phyloP scores from a whole-genome alignment of 2,113 vertebrate genomes.

The Brachyhypopomus gauderio region DNA sequence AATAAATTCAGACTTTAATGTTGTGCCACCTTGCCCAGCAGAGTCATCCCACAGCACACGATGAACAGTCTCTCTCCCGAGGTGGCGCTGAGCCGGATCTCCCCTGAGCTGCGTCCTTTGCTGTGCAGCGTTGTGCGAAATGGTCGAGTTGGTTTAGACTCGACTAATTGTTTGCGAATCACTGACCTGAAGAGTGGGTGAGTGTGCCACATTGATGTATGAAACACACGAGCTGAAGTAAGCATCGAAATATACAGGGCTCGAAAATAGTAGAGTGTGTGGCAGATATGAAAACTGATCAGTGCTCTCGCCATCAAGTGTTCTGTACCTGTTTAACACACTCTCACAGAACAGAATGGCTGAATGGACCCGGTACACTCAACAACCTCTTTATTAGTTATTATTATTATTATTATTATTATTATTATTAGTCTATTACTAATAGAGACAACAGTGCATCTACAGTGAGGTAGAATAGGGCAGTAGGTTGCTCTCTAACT shows the following conservation, averaged over 20 bases:
- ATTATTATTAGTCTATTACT: too few relatives aligned
- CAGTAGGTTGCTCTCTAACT: background rate
- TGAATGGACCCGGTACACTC: too few relatives aligned
- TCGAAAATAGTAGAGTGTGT: background rate
- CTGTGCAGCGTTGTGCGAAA: slow-evolving; percentile 93
- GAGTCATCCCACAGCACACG: slow-evolving; percentile 45
- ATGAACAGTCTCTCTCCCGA: slow-evolving; percentile 90
- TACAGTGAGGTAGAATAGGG: background rate
- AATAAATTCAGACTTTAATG: background rate
- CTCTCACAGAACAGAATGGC: too few relatives aligned
- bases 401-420: too few relatives aligned
- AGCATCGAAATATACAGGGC: background rate
- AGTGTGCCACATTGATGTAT: slow-evolving; percentile 54
- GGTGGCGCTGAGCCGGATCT: slow-evolving; percentile 91
- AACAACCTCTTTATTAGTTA: too few relatives aligned
- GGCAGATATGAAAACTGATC: background rate
- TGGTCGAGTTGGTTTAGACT: slow-evolving; percentile 93
- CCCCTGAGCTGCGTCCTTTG: slow-evolving; percentile 87
- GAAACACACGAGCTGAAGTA: background rate
- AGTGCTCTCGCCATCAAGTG: background rate
- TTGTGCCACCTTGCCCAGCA: slow-evolving; percentile 13
- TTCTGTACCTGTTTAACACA: too few relatives aligned
- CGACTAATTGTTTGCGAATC: slow-evolving; percentile 92
- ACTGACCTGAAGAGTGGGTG: slow-evolving; percentile 98
- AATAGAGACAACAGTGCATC: too few relatives aligned